These are phyloP conservation scores for Metopia argyrocephala DNA, from an alignment of 2,888 invertebrate genomes.

Conservation along the genomic window DNA sequence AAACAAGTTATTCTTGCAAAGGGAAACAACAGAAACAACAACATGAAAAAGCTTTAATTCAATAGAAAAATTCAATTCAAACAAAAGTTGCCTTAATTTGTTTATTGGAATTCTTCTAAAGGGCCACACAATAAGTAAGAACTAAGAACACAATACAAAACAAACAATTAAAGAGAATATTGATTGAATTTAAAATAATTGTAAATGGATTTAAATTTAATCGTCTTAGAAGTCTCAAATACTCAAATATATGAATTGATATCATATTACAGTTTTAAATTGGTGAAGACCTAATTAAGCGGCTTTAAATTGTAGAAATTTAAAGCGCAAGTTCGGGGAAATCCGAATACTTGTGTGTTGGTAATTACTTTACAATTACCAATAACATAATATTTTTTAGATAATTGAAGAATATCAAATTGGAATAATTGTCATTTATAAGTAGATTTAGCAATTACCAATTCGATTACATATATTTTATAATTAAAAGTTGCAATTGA, in stretches of 20 bases:
- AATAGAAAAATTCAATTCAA: not conserved
- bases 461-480: too few relatives aligned
- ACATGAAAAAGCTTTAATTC: conserved; percentile 22
- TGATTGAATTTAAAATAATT: not conserved
- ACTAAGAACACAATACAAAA: not conserved
- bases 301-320: too few relatives aligned
- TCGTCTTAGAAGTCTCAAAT: not conserved
- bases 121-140: not conserved
- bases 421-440: too few relatives aligned
- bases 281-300: too few relatives aligned
- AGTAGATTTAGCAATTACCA: too few relatives aligned
- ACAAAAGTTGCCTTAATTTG: not conserved
- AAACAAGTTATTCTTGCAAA: not conserved
- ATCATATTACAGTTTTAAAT: too few relatives aligned
- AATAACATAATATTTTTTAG: too few relatives aligned
- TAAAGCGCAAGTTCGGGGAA: too few relatives aligned
- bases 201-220: not conserved
- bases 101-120: conserved; percentile 17
- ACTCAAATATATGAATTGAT: not conserved
- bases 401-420: too few relatives aligned
- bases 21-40: not conserved
- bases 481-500: too few relatives aligned
- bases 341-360: too few relatives aligned
- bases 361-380: too few relatives aligned
- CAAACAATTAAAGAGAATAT: not conserved